Evolutionary conservation across 2,113 vertebrate genomes (phyloP), one percentile per base, ranked within the genome.

Genomic region (Hiodon alosoides): DNA sequence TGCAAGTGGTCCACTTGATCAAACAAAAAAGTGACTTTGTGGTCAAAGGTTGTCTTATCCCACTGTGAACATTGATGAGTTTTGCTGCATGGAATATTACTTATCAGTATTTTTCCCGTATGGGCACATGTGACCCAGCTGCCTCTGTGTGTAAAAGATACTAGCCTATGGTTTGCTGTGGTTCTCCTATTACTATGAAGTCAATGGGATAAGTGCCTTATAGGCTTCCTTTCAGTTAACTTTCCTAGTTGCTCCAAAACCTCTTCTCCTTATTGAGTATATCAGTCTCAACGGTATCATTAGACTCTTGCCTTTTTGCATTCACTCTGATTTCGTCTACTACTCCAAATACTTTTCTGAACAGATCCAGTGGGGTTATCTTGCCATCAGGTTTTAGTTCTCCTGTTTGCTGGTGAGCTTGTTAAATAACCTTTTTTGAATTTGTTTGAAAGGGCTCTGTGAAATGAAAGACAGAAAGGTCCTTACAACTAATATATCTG

Each of bases 121-220:
- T 16, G 10, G 47, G 10, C 48, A 52, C n/a, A 9, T 47, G 13
- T 58, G 13, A 14, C 48, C 54, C 11, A 14, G 3, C 48, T 4
- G n/a, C 57, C 60, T 7, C 31, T 31, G 16, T 17, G 58, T 31
- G 16, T 48, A 31, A 51, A 59, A 46, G 50, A 51, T 46, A 11
- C 74, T 53, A 47, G 9, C 65, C 14, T 54, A 52, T 67, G 52
- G 68, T 69, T 69, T n/a, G 57, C 74, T 17, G n/a, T 58, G 57
- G 66, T 52, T 17, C 60, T 73, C 65, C 57, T 69, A 51, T 59
- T 31, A 75, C 59, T 50, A 75, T 68, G 66, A 67, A 48, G 47
- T 75, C 57, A 69, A 8, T 31, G 61, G 67, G 48, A 46, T 46
- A 7, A 61, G 67, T 60, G 46, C 13, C 51, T 69, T 67, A 69